A percentile compares a stretch with the other conserved stretches of the same genome.
These are phyloP conservation scores for Acropora yongei DNA, from an alignment of 64 coral and sea anemone genomes.

Conservation along the genomic window DNA sequence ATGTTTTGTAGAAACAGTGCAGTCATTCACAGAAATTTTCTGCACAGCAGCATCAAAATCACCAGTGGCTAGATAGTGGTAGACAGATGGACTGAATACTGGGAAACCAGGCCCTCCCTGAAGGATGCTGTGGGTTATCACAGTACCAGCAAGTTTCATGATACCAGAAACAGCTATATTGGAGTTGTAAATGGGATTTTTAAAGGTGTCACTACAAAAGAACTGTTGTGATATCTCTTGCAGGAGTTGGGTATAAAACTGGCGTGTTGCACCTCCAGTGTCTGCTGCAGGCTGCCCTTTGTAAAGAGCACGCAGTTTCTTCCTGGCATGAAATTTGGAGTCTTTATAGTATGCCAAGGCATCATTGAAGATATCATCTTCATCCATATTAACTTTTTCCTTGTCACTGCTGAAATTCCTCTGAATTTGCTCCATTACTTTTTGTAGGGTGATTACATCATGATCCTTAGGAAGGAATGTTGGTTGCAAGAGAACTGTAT, in stretches of 20 bases:
- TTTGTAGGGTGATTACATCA: conserved; percentile 8
- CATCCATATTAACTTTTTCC: conserved; percentile 31
- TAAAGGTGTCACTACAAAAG: conserved; percentile 43
- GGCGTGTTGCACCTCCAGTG: conserved; percentile 30
- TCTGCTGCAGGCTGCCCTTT: conserved; percentile 56
- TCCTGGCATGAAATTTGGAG: conserved; percentile 33
- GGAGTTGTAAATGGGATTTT: conserved; percentile 42
- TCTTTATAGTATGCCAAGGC: conserved; percentile 42
- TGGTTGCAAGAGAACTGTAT: not conserved
- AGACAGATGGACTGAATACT: conserved; percentile 45
- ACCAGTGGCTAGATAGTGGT: conserved; percentile 63
- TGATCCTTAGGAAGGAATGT: not conserved
- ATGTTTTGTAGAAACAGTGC: conserved; percentile 10
- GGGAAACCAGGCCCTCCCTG: conserved; percentile 42
- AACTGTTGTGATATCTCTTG: conserved; percentile 32
- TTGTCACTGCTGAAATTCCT: conserved; percentile 13
- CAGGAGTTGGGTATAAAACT: conserved; percentile 51
- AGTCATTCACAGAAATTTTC: conserved; percentile 33
- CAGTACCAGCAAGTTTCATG: conserved; percentile 33
- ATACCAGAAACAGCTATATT: conserved; percentile 48
- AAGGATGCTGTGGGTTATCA: conserved; percentile 32
- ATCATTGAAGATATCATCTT: conserved; percentile 36
- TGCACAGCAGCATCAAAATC: conserved; percentile 38
- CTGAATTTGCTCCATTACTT: conserved; percentile 14
- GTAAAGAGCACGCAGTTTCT: conserved; percentile 19